Conservation (phyloP, 2,113 vertebrate species). For the Pseudonaja textilis region DNA sequence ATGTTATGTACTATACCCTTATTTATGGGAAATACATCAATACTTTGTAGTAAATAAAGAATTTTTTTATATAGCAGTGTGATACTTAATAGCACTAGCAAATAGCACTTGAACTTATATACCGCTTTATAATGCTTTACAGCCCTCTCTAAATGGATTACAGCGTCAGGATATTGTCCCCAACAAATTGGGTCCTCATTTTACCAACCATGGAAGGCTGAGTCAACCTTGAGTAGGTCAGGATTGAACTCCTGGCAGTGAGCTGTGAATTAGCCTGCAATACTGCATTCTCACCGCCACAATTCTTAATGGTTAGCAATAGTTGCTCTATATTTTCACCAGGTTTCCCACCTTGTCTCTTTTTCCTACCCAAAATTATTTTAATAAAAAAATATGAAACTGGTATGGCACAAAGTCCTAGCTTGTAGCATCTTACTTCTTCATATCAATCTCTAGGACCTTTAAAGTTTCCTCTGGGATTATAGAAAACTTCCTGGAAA, state of each 20-base stretch:
- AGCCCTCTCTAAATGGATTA: not conserved
- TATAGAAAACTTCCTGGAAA: not conserved
- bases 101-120: not conserved
- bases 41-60: slow-evolving; percentile 3
- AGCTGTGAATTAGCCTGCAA: not conserved
- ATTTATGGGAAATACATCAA: not conserved
- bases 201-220: not conserved
- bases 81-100: not conserved
- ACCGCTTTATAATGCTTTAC: not conserved
- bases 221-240: not conserved
- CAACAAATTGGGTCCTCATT: not conserved
- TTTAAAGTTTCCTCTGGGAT: not conserved
- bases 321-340: not conserved
- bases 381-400: not conserved
- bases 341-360: not conserved
- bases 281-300: not conserved
- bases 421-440: not conserved
- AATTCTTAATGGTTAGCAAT: not conserved
- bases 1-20: not conserved
- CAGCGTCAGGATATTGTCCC: not conserved
- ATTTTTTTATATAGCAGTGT: not conserved
- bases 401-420: not conserved
- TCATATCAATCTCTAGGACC: not conserved
- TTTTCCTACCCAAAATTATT: not conserved
- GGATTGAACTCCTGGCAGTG: not conserved